phyloP scores from a whole-genome alignment of 2,113 vertebrate genomes.

The Semicossyphus pulcher region DNA sequence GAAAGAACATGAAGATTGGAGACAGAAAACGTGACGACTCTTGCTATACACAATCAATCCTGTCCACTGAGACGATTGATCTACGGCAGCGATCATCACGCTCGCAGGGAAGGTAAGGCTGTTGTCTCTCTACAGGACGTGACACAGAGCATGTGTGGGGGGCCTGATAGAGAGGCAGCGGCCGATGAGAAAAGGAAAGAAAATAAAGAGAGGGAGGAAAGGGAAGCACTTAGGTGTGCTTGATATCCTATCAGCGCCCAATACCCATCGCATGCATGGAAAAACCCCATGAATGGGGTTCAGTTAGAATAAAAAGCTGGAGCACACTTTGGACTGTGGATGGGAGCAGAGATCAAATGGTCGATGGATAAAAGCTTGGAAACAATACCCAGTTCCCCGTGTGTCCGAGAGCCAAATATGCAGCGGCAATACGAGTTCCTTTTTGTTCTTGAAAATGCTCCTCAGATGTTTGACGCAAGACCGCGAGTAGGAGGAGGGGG shows the following conservation, averaged over 20 bases:
- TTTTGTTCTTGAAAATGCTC: conserved; percentile 79
- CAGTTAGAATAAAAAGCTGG: conserved; percentile 20
- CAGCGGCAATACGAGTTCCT: conserved; percentile 63
- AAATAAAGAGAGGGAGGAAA: conserved; percentile 79
- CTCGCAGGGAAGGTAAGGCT: conserved; percentile 63
- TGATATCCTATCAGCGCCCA: conserved; percentile 77
- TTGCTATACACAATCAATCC: conserved; percentile 33
- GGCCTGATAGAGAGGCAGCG: conserved; percentile 69
- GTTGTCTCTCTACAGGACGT: conserved; percentile 76
- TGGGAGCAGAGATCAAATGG: conserved; percentile 70
- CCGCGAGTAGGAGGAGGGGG: not conserved
- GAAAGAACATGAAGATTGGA: not conserved
- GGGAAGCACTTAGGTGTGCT: conserved; percentile 81
- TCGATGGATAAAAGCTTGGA: conserved; percentile 68
- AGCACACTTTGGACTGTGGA: conserved; percentile 39
- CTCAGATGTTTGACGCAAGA: conserved; percentile 76
- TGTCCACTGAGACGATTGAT: conserved; percentile 51
- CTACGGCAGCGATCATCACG: conserved; percentile 24
- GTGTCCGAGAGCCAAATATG: conserved; percentile 61
- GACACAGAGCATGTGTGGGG: conserved; percentile 75
- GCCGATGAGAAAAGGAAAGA: conserved; percentile 78
- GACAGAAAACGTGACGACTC: conserved; percentile 41
- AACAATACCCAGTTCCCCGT: conserved; percentile 70
- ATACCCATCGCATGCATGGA: conserved; percentile 74
- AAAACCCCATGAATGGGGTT: conserved; percentile 72